Evolutionary conservation across 2,113 vertebrate species (phyloP).

Genomic region (Callithrix jacchus): DNA sequence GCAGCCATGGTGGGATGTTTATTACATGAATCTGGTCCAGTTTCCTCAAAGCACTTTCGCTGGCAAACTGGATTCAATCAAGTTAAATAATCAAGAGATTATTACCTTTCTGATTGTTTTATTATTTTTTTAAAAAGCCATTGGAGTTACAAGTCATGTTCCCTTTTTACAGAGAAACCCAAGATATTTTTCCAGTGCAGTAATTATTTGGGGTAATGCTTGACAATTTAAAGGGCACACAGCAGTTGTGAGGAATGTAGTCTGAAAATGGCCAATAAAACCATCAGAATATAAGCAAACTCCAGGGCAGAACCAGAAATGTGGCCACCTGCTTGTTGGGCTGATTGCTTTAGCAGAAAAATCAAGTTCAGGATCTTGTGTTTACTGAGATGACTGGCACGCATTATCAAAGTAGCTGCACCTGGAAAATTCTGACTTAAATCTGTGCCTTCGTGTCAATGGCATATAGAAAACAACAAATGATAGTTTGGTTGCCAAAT

Average conservation of each 20-base stretch:
- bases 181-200: conserved; percentile 27
- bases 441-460: conserved; percentile 7
- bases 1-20: background rate
- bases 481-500: background rate
- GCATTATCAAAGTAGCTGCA: background rate
- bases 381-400: conserved; percentile 34
- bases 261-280: conserved; percentile 45
- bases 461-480: background rate
- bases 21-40: background rate
- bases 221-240: conserved; percentile 7
- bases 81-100: conserved; percentile 29
- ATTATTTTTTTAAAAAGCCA: conserved; percentile 1
- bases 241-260: background rate
- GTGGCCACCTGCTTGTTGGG: background rate
- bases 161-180: conserved; percentile 31
- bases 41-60: conserved; percentile 26
- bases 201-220: conserved; percentile 40
- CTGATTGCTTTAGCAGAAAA: conserved; percentile 62
- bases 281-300: conserved; percentile 11
- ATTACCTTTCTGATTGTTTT: background rate
- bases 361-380: background rate
- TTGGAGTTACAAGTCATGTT: conserved; percentile 2
- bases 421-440: conserved; percentile 35
- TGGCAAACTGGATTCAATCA: background rate
- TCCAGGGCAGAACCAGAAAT: conserved; percentile 5